Evolutionary conservation across 2,888 invertebrate genomes (phyloP).

Genomic region (Steromphala cineraria): DNA sequence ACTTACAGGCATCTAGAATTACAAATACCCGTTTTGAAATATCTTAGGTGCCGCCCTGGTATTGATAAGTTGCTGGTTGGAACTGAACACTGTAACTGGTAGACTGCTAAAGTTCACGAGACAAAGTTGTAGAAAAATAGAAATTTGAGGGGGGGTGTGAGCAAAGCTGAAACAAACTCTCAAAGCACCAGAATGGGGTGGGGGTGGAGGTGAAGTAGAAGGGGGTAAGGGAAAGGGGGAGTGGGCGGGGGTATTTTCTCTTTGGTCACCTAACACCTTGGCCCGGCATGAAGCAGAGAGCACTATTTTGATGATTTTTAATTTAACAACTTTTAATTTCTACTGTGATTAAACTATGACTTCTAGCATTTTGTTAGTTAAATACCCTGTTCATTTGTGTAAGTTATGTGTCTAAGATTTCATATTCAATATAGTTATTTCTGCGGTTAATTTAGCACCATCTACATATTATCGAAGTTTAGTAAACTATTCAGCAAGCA

Average conservation of each 20-base stretch:
- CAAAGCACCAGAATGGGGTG: neutral
- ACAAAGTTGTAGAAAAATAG: constrained; percentile 2
- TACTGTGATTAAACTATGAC: too few species aligned
- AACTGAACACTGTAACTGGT: neutral
- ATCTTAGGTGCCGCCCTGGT: neutral
- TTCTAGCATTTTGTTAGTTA: too few species aligned
- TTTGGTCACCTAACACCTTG: neutral
- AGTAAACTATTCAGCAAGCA: too few species aligned
- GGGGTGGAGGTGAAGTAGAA: neutral
- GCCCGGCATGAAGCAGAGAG: constrained; percentile 23
- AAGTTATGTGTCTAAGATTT: too few species aligned
- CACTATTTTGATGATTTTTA: constrained; percentile 1
- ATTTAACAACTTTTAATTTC: neutral
- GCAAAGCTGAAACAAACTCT: neutral
- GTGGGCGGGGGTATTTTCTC: neutral
- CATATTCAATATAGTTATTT: too few species aligned
- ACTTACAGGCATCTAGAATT: too few species aligned
- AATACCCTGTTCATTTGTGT: too few species aligned
- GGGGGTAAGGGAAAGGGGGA: neutral
- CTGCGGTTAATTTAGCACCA: too few species aligned
- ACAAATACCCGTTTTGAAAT: too few species aligned
- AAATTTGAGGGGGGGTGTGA: neutral
- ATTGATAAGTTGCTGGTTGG: neutral
- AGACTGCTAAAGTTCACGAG: neutral
- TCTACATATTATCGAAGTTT: too few species aligned